Conservation (phyloP, 1,140 invertebrate species). For the Babylonia areolata region DNA sequence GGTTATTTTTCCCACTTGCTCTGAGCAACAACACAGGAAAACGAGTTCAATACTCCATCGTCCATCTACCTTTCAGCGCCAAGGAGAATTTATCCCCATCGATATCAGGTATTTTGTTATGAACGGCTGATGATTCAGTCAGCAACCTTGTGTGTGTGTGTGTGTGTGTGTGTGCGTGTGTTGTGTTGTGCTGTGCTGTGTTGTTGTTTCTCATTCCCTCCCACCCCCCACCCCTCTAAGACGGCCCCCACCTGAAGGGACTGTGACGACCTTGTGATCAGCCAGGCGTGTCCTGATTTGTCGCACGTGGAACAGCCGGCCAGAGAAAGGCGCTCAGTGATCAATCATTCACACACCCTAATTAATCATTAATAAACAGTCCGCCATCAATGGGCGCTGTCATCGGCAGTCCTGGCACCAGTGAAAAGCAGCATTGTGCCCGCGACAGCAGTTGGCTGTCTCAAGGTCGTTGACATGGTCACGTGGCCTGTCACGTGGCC, state of each 20-base stretch:
- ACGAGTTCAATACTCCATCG: too few species aligned
- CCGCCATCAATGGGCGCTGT: not conserved
- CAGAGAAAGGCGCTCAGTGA: not conserved
- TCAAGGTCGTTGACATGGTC: too few species aligned
- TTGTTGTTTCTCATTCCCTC: not conserved
- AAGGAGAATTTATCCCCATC: too few species aligned
- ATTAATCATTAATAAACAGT: not conserved
- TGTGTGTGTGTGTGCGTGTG: too few species aligned
- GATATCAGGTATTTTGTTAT: too few species aligned
- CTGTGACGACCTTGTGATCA: not conserved
- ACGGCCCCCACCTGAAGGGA: not conserved
- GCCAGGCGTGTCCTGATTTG: not conserved
- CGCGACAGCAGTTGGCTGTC: too few species aligned
- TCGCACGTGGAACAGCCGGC: not conserved
- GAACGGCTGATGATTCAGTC: not conserved
- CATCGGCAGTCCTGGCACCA: not conserved
- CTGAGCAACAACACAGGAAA: too few species aligned
- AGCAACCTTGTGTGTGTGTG: not conserved
- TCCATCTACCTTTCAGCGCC: too few species aligned
- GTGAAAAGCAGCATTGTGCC: too few species aligned
- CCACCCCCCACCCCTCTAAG: not conserved
- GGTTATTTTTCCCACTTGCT: too few species aligned
- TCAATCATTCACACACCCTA: not conserved
- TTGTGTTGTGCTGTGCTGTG: not conserved
- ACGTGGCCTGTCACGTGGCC: too few species aligned